These are phyloP conservation scores for Aphaenogaster ashmeadi DNA, from an alignment of 1,140 invertebrate species.

Conservation along the genomic window DNA sequence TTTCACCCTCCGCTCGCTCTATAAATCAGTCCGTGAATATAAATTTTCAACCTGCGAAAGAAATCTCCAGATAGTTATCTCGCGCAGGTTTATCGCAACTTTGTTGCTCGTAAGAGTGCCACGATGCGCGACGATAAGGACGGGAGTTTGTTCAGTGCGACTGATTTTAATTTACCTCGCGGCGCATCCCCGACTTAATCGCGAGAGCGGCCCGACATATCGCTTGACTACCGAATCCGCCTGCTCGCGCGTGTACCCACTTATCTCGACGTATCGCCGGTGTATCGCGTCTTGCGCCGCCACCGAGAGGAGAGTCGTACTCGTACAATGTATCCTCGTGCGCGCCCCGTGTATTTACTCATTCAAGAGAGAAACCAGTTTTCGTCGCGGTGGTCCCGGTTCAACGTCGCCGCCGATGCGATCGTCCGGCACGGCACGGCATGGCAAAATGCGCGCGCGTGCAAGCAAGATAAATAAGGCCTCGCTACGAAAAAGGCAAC, in stretches of 20 bases:
- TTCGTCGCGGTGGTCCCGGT: slow-evolving; percentile 68
- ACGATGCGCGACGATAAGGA: neutral
- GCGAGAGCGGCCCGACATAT: neutral
- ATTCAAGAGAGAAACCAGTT: slow-evolving; percentile 72
- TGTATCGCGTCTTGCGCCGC: neutral
- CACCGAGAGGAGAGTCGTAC: neutral
- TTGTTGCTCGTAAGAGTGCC: neutral
- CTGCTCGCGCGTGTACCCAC: slow-evolving; percentile 9
- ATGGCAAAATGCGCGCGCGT: slow-evolving; percentile 50
- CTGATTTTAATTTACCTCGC: slow-evolving; percentile 39
- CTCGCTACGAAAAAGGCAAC: slow-evolving; percentile 61
- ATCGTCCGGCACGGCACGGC: slow-evolving; percentile 15
- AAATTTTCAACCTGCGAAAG: neutral
- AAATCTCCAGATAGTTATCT: neutral
- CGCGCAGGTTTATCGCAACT: neutral
- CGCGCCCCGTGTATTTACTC: slow-evolving; percentile 61
- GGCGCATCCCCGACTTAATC: slow-evolving; percentile 4
- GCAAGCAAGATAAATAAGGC: slow-evolving; percentile 61
- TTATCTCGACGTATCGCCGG: slow-evolving; percentile 31
- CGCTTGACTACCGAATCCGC: slow-evolving; percentile 43
- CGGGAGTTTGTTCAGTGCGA: neutral
- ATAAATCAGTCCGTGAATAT: slow-evolving; percentile 20
- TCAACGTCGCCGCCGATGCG: neutral
- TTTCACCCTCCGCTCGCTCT: neutral
- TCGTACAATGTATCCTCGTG: slow-evolving; percentile 14